Percentiles rank a stretch among this genome's conserved stretches.
These are phyloP conservation scores for Bufo gargarizans DNA, from an alignment of 2,113 vertebrate genomes.

Conservation along the genomic window DNA sequence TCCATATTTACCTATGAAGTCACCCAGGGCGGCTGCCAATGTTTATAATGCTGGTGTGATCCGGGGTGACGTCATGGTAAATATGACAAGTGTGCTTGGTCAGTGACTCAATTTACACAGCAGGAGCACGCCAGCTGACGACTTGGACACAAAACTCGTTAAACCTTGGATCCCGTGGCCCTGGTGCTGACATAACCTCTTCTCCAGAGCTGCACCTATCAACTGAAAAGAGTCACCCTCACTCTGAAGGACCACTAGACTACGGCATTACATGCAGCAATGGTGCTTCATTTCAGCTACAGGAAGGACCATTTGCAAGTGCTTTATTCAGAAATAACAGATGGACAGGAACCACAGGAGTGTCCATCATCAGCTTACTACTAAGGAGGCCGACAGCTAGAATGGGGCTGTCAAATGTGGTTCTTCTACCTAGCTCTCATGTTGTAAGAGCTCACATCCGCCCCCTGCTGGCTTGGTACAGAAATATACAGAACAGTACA, in stretches of 20 bases:
- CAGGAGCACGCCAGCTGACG: neutral
- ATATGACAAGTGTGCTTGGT: neutral
- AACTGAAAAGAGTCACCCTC: neutral
- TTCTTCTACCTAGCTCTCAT: neutral
- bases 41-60: constrained; percentile 2
- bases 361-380: too few species aligned
- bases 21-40: constrained; percentile 2
- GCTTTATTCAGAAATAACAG: too few species aligned
- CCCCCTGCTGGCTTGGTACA: neutral
- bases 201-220: neutral
- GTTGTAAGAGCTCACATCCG: neutral
- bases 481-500: too few species aligned
- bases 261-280: too few species aligned
- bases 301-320: too few species aligned
- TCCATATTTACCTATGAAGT: constrained; percentile 9
- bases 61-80: neutral
- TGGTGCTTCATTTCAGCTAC: too few species aligned
- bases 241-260: too few species aligned
- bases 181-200: neutral
- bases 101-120: neutral
- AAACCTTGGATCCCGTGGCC: too few species aligned
- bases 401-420: too few species aligned
- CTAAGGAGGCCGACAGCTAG: too few species aligned
- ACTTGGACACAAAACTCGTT: neutral
- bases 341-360: too few species aligned